Base-by-base conservation (phyloP, 2,888 invertebrate species). In the Amiota communis region DNA sequence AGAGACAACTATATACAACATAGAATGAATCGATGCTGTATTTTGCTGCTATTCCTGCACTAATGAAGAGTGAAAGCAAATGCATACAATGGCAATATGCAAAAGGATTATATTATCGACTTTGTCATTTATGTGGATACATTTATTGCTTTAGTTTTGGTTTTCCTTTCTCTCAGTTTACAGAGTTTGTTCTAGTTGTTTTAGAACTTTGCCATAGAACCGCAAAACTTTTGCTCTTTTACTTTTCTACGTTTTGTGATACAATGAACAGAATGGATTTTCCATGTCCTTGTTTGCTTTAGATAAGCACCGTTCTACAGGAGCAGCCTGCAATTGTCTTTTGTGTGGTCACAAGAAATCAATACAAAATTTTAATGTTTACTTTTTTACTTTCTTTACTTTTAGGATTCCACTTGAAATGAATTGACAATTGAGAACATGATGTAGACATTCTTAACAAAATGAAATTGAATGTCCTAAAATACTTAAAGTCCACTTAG, bases 91-190 rank as follows among this genome's bases (percentile, higher is more conserved):
- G 12, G 46, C 46, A 63, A 63, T 36, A 46, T 36, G 36, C 36
- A 36, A 23, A 63, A 63, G 63, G 63, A 63, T 63, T 63, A 23
- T 63, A 63, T 63, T 63, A 63, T 63, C 63, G 63, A 13, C 46
- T 63, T 63, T 63, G 63, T 15, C 63, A 36, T 63, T 63, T 63
- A 63, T 63, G 63, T 63, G 63, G 63, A 46, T 36, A 63, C 46
- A 15, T 12, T 63, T 36, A 36, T 15, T 36, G 36, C 17, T 13
- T 59, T 59, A 15, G 59, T 59, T 59, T 59, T 17, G 9, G 53
- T 53, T 53, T 15, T 53, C 57, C n/a, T 57, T 57, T 59, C 59
- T 20, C 15, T 59, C 36, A 36, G 59, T 17, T 51, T n/a, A 10
- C 12, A n/a, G 4, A 20, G 59, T 59, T 59, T 59, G 59, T 17